Evolutionary conservation across 2,113 vertebrate species (phyloP), one percentile per base, ranked within the genome.

Genomic region (Syngnathus floridae): DNA sequence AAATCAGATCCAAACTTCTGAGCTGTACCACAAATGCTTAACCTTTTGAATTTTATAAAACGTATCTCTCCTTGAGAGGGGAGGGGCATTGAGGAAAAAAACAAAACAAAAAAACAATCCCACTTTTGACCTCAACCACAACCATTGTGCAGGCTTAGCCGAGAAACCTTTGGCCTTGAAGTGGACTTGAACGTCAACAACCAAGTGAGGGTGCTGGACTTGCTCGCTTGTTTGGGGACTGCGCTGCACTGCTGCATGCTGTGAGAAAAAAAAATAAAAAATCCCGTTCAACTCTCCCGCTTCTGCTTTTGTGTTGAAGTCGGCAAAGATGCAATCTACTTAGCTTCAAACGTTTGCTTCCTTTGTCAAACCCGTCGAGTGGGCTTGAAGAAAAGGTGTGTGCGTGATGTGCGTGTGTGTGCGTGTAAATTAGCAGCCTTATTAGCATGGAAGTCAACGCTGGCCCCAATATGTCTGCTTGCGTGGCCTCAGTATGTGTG

Each of bases 361-460:
- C 59, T 46, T 65, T 67, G 65, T 71, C 60, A 45, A 12, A 36
- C 55, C 69, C 72, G 76, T 85, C 78, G 80, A 26, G 63, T 56
- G 82, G 73, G 76, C 67, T 84, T 85, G 70, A 63, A 45, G 46
- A 77, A 40, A 70, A 62, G 51, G 48, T 58, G 71, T 67, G 1
- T 67, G 68, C 43, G 62, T 41, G 9, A 22, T 54, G 51, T 66
- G 48, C 52, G 71, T 65, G 68, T 43, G 66, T 38, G 14, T 77
- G 67, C 71, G 40, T 79, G 77, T 70, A 78, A 84, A 88, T 88
- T 85, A 86, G 65, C 76, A 67, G 65, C 62, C 84, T 83, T 84
- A 89, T 89, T 88, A 82, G 88, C 88, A 89, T 89, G 87, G 70
- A 88, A 88, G 86, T 89, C 88, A 88, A 84, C 79, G 78, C 62